phyloP scores from a whole-genome alignment of 2,113 vertebrate species.

The Gasterosteus nipponicus region DNA sequence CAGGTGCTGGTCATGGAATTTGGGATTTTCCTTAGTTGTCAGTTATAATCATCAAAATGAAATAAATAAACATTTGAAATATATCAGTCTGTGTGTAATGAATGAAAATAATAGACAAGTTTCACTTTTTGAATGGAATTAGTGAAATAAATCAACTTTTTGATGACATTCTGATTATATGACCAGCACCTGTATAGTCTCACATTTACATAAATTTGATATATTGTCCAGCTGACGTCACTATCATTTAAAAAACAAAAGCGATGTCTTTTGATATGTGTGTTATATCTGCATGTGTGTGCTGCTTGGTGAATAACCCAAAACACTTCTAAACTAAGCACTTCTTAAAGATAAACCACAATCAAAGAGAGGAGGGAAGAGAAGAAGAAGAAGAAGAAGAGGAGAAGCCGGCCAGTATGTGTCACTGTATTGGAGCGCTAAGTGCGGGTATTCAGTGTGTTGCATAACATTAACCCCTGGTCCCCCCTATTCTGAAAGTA shows the following conservation, averaged over 20 bases:
- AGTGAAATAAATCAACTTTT: too few species aligned
- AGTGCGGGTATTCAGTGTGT: conserved; percentile 76
- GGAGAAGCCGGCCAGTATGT: conserved; percentile 57
- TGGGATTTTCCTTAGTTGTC: too few species aligned
- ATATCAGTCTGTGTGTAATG: too few species aligned
- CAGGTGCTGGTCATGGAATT: too few species aligned
- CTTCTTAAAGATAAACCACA: background rate
- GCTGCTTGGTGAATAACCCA: background rate
- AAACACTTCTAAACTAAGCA: background rate
- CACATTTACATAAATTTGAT: background rate
- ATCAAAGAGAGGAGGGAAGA: background rate
- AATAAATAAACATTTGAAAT: too few species aligned
- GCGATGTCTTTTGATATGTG: background rate
- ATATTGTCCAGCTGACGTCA: background rate
- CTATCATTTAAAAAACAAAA: too few species aligned
- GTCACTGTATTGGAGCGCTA: conserved; percentile 74
- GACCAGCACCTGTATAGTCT: too few species aligned
- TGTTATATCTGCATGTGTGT: background rate
- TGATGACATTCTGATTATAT: too few species aligned
- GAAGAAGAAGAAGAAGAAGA: background rate
- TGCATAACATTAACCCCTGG: conserved; percentile 87
- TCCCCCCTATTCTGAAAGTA: conserved; percentile 79
- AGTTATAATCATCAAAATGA: too few species aligned
- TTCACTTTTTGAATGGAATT: too few species aligned
- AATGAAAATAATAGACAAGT: too few species aligned